Percentiles rank a stretch among this genome's conserved stretches.
phyloP scores from a whole-genome alignment of 2,888 invertebrate species.

The Polietes domitor region DNA sequence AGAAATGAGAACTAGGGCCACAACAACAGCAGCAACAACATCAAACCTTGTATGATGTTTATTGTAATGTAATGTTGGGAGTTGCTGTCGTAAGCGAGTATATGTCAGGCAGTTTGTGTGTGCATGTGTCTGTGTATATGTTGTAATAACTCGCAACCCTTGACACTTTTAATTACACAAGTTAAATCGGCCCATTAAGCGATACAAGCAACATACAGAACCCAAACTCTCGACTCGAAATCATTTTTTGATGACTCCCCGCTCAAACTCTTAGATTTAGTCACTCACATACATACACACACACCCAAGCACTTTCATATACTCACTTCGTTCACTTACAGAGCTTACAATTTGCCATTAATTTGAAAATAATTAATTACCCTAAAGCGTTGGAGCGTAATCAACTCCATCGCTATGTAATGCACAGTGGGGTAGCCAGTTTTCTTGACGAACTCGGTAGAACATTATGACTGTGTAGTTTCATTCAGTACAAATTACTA shows the following conservation, averaged over 20 bases:
- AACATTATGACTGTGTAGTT: too few relatives aligned
- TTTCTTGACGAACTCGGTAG: background rate
- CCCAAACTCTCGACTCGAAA: slow-evolving; percentile 26
- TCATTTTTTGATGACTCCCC: slow-evolving; percentile 30
- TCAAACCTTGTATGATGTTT: slow-evolving; percentile 24
- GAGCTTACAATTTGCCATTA: slow-evolving; percentile 71
- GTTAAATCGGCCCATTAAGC: slow-evolving; percentile 71
- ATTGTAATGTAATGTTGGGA: slow-evolving; percentile 43
- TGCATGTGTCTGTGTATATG: background rate
- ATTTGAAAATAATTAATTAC: slow-evolving; percentile 75
- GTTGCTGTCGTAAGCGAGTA: too few relatives aligned
- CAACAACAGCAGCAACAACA: background rate
- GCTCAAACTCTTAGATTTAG: slow-evolving; percentile 12
- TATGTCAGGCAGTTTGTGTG: too few relatives aligned
- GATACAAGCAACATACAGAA: slow-evolving; percentile 63
- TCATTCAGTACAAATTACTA: too few relatives aligned
- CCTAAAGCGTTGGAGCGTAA: slow-evolving; percentile 76
- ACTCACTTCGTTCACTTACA: slow-evolving; percentile 39
- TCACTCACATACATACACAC: slow-evolving; percentile 34
- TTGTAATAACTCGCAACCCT: slow-evolving; percentile 70
- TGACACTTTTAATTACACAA: slow-evolving; percentile 75
- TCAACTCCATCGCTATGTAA: slow-evolving; percentile 47
- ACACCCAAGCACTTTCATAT: background rate
- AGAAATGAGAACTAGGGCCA: background rate
- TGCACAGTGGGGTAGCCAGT: background rate